phyloP scores from a whole-genome alignment of 2,113 vertebrate genomes.

The Collichthys lucidus region DNA sequence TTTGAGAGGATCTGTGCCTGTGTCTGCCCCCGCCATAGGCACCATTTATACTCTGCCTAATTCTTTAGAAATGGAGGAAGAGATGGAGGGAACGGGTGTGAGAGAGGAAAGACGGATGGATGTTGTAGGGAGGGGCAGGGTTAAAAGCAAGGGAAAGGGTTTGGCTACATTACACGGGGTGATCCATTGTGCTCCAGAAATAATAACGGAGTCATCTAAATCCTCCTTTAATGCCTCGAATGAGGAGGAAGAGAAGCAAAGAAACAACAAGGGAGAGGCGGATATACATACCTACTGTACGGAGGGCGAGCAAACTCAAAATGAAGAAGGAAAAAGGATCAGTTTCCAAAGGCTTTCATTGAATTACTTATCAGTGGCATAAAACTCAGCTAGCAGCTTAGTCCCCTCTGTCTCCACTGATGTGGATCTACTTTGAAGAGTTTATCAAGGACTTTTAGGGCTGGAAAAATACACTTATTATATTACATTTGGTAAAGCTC shows the following conservation, averaged over 20 bases:
- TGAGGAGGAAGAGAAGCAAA: constrained; percentile 37
- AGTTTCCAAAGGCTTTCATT: constrained; percentile 50
- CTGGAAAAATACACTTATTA: constrained; percentile 46
- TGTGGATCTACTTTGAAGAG: constrained; percentile 60
- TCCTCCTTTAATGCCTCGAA: constrained; percentile 67
- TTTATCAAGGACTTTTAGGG: constrained; percentile 56
- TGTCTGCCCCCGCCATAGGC: constrained; percentile 57
- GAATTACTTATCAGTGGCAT: constrained; percentile 52
- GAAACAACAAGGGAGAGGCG: constrained; percentile 47
- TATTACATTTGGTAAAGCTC: constrained; percentile 53
- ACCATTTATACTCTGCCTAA: constrained; percentile 63
- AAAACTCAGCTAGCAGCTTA: constrained; percentile 43
- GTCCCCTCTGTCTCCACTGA: constrained; percentile 41
- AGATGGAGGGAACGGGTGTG: constrained; percentile 32
- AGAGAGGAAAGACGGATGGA: constrained; percentile 39
- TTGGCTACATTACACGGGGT: constrained; percentile 71
- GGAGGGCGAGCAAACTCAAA: constrained; percentile 54
- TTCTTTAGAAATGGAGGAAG: constrained; percentile 60
- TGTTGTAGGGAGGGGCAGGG: constrained; percentile 46
- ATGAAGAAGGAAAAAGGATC: constrained; percentile 1
- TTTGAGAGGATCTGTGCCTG: constrained; percentile 69
- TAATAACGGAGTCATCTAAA: constrained; percentile 75
- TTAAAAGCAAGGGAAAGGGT: constrained; percentile 77
- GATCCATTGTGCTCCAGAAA: constrained; percentile 79
- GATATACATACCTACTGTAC: constrained; percentile 18